Evolutionary conservation across 2,888 invertebrate species (phyloP).

Genomic region (Thymelicus lineola): DNA sequence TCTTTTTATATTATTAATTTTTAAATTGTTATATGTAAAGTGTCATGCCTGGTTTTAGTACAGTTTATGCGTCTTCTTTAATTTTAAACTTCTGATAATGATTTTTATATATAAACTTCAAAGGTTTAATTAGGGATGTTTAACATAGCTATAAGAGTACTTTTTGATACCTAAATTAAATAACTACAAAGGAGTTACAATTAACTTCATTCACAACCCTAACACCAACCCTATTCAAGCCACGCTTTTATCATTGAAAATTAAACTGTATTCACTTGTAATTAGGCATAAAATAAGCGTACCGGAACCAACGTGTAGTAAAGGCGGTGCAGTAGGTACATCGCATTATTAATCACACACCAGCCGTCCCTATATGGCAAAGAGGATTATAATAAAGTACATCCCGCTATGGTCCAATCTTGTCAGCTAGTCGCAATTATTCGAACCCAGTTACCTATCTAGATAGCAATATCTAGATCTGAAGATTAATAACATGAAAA

Average conservation of each 20-base stretch:
- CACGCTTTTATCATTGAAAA: constrained; percentile 2
- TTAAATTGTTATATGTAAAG: too few species aligned
- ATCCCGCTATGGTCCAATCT: constrained; percentile 24
- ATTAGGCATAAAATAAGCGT: constrained; percentile 9
- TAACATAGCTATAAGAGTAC: too few species aligned
- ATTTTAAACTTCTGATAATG: too few species aligned
- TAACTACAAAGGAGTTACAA: too few species aligned
- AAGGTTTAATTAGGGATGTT: too few species aligned
- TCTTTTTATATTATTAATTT: too few species aligned
- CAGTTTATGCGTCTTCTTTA: too few species aligned
- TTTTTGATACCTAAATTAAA: too few species aligned
- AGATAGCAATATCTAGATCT: constrained; percentile 28
- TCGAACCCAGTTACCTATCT: constrained; percentile 33
- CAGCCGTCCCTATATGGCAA: constrained; percentile 45
- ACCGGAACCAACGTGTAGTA: constrained; percentile 25
- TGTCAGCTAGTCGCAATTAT: constrained; percentile 31
- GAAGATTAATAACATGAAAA: constrained; percentile 37
- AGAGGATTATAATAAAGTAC: constrained; percentile 48
- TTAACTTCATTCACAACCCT: constrained; percentile 14
- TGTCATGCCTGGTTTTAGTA: too few species aligned
- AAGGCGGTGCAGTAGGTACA: constrained; percentile 16
- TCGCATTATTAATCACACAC: constrained; percentile 45
- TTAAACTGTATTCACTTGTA: constrained; percentile 12
- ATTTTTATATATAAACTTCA: too few species aligned
- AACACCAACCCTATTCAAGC: neutral